Base-by-base conservation (phyloP, 2,113 vertebrate genomes). In the Tupaia tana region DNA sequence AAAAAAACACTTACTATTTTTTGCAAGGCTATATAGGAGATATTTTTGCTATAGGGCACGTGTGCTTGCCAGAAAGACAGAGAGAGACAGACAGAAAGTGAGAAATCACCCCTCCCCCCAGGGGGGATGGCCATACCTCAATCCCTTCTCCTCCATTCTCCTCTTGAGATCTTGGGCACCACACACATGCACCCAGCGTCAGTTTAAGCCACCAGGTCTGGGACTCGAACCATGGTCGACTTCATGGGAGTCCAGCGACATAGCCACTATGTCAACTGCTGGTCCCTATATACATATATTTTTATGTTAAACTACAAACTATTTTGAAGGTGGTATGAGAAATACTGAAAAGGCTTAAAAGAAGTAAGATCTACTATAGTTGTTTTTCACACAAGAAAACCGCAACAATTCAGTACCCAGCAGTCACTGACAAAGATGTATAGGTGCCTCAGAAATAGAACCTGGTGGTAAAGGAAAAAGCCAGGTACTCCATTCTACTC, bases 361-460 rank as follows among this genome's bases (percentile, higher is more conserved):
- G 31, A 92, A 58, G 71, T 64, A 69, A 8, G 16, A 86, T 73
- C 61, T 80, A 71, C 22, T 22, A 3, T 5, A 7, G 27, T 75
- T n/a, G 27, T 86, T 91, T 93, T 91, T 84, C 54, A 31, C 54
- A 69, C 61, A 84, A 16, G 70, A 89, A 78, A 96, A 91, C 12
- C 58, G 86, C 12, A 86, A 69, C 43, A 27, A 10, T 75, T 93
- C n/a, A 56, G n/a, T 12, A 82, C n/a, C 74, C 66, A 54, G 85
- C 15, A 85, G 90, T 64, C 69, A 71, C 43, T 96, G 95, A 97
- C 84, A 91, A 92, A 96, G 94, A 96, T 56, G 27, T 34, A 89
- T 64, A 43, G 86, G 31, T 31, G 9, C 67, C 93, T 96, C 83
- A 85, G 79, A 96, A 95, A 84, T 56, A 93, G 83, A 93, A 96